Base-by-base conservation (phyloP, 2,113 vertebrate species). In the Sylvia atricapilla region DNA sequence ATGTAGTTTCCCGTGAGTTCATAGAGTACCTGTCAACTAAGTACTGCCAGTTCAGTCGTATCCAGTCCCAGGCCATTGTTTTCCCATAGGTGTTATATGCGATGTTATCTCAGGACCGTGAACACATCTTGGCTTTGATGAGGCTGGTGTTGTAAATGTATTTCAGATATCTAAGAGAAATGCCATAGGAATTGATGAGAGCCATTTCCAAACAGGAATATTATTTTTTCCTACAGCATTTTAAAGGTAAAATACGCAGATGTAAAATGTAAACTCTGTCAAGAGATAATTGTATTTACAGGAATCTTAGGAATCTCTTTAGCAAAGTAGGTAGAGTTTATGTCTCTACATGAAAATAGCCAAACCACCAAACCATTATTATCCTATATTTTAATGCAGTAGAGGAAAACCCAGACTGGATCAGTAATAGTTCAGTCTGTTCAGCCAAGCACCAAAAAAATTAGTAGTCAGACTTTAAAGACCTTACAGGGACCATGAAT, bases 51-150 rank as follows among this genome's bases (percentile, higher is more conserved):
- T 99, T 99, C 78, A 99, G 98, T 5, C 98, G 98, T 74, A 98
- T 97, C 99, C 99, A 99, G 67, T 99, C 98, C 99, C 99, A 99
- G 85, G 98, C 98, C 99, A 99, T 99, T n/a, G 55, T 98, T 96
- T 99, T 98, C 52, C 99, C 99, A 25, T 98, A 95, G 92, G 93
- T 98, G 90, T 99, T 99, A 49, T 97, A 97, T 2, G 99, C 99
- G 84, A 99, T 98, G 5, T 99, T 99, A 99, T 44, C 96, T 98
- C 77, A 99, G 97, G 84, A 99, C 97, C 12, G 98, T 99, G 94
- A 99, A 99, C 70, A 99, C 97, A 78, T 99, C 99, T 97, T 99
- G 99, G 89, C 95, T 98, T 98, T 98, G 90, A 99, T 98, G 63
- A 99, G 37, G 39, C 8, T 98, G 62, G 98, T 97, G 79, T 99